These are phyloP conservation scores for Drosophila lacicola DNA, from an alignment of 2,888 invertebrate species.

Conservation along the genomic window DNA sequence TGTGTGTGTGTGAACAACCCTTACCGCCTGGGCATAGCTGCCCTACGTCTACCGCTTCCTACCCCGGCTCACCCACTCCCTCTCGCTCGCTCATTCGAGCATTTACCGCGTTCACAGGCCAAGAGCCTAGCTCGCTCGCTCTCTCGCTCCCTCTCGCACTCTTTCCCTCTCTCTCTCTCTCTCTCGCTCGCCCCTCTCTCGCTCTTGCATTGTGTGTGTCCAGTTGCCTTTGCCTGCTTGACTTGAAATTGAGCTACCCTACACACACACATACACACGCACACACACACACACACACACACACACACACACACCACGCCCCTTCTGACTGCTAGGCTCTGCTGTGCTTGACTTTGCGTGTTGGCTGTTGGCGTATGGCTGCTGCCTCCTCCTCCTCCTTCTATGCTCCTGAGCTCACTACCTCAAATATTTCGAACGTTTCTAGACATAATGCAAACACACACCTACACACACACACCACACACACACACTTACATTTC, in stretches of 20 bases:
- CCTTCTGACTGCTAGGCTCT: slow-evolving; percentile 54
- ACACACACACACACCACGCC: slow-evolving; percentile 44
- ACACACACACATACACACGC: slow-evolving; percentile 32
- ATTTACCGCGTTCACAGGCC: slow-evolving; percentile 60
- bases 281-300: slow-evolving; percentile 13
- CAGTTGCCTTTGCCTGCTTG: slow-evolving; percentile 55
- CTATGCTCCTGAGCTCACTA: slow-evolving; percentile 5
- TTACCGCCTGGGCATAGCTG: slow-evolving; percentile 46
- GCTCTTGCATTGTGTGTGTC: slow-evolving; percentile 27
- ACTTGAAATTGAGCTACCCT: slow-evolving; percentile 70
- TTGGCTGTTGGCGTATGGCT: slow-evolving; percentile 23
- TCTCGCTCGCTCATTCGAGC: slow-evolving; percentile 41
- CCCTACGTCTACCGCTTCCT: slow-evolving; percentile 22
- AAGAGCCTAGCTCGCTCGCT: slow-evolving; percentile 30
- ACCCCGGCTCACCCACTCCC: slow-evolving; percentile 1
- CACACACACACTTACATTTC: background rate
- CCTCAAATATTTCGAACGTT: slow-evolving; percentile 70
- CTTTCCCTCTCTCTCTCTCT: background rate
- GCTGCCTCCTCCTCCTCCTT: background rate
- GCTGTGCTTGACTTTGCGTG: slow-evolving; percentile 60
- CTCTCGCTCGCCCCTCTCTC: slow-evolving; percentile 3
- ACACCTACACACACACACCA: slow-evolving; percentile 23
- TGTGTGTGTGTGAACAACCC: slow-evolving; percentile 50
- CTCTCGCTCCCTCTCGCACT: background rate
- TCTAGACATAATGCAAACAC: slow-evolving; percentile 48